Evolutionary conservation across 2,797 vertebrate genomes (phyloP), one percentile per base, ranked within the genome.

Genomic region (Myotis planiceps): DNA sequence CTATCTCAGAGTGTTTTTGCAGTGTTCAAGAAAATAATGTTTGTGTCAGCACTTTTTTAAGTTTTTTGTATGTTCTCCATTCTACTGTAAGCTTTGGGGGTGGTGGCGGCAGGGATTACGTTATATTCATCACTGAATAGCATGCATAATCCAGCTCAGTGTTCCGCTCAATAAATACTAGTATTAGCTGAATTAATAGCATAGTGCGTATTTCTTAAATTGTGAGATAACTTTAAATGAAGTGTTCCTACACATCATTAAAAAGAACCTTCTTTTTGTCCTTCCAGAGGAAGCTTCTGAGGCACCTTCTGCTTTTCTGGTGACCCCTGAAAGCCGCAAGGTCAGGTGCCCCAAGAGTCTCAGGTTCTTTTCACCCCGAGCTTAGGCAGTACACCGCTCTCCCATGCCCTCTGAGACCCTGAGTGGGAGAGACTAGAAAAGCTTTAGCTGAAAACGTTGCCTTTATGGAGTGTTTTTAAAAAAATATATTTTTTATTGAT

Each of bases 201-300:
- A 58, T 25, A 14, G 23, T 83, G 55, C 19, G 87, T 74, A 68
- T 60, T 90, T 90, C 47, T 29, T 14, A 79, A 27, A 65, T 32
- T 88, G 27, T 69, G 58, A 34, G 39, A 53, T 55, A 82, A 85
- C 58, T 66, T 81, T 92, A 82, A 79, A 85, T 55, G 58, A 92
- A 78, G 9, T 53, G 37, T 25, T 51, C 42, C n/a, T 75, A 81
- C 23, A 51, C 8, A 37, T 78, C 29, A 82, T 86, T 1, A 27
- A 60, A 78, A 60, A 69, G 9, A 9, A 21, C n/a, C 45, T 71
- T 72, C 9, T 29, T 51, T 37, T 23, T 37, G 47, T 66, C 13
- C 9, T 74, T 53, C 49, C 21, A 32, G 68, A 69, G 23, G 60
- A 49, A 78, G 37, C 1, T n/a, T 51, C 27, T 1, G 0, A 15